Percentiles rank a stretch among this genome's conserved stretches.
phyloP scores from a whole-genome alignment of 1,140 invertebrate species.

The Pollicipes pollicipes region DNA sequence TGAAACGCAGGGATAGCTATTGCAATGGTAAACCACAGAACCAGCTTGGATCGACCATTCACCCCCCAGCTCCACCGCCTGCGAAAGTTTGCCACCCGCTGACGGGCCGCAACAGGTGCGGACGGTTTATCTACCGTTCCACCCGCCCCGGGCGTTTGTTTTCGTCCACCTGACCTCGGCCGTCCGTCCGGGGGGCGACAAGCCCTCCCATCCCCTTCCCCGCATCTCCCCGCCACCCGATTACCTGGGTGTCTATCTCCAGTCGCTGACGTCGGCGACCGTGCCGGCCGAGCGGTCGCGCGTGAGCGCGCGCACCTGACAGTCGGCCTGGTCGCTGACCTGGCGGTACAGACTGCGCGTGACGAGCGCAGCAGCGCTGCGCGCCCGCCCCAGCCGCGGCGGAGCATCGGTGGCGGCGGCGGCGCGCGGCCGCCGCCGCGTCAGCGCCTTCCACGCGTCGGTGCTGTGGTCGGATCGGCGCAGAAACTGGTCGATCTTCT shows the following conservation, averaged over 20 bases:
- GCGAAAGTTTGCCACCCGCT: background rate
- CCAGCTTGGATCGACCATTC: too few species aligned
- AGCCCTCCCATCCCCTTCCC: too few species aligned
- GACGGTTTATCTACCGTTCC: too few species aligned
- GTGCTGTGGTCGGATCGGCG: slow-evolving; percentile 63
- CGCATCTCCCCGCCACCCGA: too few species aligned
- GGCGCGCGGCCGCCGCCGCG: slow-evolving; percentile 9
- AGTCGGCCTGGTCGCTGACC: background rate
- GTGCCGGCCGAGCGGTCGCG: background rate
- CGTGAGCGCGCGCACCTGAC: background rate
- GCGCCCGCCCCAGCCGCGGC: background rate
- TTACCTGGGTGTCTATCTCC: background rate
- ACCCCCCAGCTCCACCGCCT: background rate
- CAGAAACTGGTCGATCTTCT: slow-evolving; percentile 58
- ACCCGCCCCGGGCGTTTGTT: too few species aligned
- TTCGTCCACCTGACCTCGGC: too few species aligned
- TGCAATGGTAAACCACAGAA: too few species aligned
- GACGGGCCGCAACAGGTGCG: too few species aligned
- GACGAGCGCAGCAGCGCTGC: background rate
- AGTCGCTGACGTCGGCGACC: background rate
- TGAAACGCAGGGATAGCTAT: too few species aligned
- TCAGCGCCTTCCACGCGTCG: slow-evolving; percentile 53
- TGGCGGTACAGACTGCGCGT: background rate
- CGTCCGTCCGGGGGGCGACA: too few species aligned
- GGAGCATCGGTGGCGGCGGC: slow-evolving; percentile 4